Conservation (phyloP, 2,113 vertebrate genomes). For the Oryzias celebensis region DNA sequence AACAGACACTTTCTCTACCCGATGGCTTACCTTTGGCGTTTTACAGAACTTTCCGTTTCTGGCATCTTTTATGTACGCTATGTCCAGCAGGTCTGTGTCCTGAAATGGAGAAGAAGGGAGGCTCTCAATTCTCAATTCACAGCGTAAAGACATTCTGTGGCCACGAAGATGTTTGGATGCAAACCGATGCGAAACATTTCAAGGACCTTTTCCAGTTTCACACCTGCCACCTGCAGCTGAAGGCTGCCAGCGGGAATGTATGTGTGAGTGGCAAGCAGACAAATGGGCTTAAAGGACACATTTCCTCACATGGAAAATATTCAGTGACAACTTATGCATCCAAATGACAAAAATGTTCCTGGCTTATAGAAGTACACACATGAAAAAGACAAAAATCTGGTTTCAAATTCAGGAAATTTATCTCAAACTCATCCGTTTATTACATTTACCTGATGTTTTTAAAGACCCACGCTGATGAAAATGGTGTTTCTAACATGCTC, state of each 20-base stretch:
- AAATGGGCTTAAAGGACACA: constrained; percentile 1
- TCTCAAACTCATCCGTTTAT: no score
- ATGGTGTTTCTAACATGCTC: no score
- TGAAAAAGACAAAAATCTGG: no score
- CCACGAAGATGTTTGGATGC: neutral
- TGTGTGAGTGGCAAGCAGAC: constrained; percentile 5
- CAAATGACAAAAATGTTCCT: no score
- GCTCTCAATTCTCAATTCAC: constrained; percentile 5
- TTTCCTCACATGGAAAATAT: no score
- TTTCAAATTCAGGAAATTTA: no score
- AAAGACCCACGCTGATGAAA: no score
- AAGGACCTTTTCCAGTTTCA: constrained; percentile 5
- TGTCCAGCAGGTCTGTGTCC: constrained; percentile 81
- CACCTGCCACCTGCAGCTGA: constrained; percentile 2
- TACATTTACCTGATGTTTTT: no score
- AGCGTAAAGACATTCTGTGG: neutral
- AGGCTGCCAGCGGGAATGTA: neutral
- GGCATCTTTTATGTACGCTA: constrained; percentile 79
- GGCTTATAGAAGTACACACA: no score
- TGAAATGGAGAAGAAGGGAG: constrained; percentile 37
- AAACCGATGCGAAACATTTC: constrained; percentile 11
- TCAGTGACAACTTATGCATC: no score
- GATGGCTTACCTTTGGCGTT: constrained; percentile 75
- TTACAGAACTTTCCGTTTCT: constrained; percentile 80
- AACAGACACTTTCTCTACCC: no score